Evolutionary conservation across 2,888 invertebrate species (phyloP), one percentile per base, ranked within the genome.

Genomic region (Heliothis peltigera): DNA sequence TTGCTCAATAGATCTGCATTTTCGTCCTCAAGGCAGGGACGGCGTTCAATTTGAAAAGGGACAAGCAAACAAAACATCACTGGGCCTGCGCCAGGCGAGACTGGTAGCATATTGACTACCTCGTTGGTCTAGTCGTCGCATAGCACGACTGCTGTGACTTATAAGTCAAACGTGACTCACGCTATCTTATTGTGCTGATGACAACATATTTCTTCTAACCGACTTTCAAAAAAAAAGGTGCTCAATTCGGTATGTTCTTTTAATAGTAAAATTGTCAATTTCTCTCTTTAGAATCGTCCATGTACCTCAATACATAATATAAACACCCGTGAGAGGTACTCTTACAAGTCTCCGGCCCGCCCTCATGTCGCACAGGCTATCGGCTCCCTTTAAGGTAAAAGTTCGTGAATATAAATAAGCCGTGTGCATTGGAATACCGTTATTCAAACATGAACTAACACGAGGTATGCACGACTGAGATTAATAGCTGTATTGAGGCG

Each of bases 371-470:
- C 48, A 43, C n/a, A 19, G 1, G 35, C 43, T 56, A 52, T 76
- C 70, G 52, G 44, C 7, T 56, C 71, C 19, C 22, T 12, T 62
- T 70, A 76, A 76, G 76, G 76, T 49, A 61, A 70, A 62, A 56
- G 64, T 64, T 72, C 77, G 58, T 72, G 77, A 58, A 76, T 70
- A 65, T 79, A 80, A 80, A 77, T 62, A 60, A 69, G 21, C 52
- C 55, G 53, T 58, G 52, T 71, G 65, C 63, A 81, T 69, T 61
- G 28, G 49, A 21, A 44, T 69, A 61, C 83, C 81, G 83, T 58
- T 82, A 82, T 52, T 22, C 35, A 58, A 64, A 74, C 82, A 72
- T 84, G 80, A 84, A 81, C 81, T 76, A 81, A 77, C 81, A 68
- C 77, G 74, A 72, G 60, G 53, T 72, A 79, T 72, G 80, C 83